These are phyloP conservation scores for Phataginus tricuspis DNA, from an alignment of 2,797 vertebrate genomes.

Conservation along the genomic window DNA sequence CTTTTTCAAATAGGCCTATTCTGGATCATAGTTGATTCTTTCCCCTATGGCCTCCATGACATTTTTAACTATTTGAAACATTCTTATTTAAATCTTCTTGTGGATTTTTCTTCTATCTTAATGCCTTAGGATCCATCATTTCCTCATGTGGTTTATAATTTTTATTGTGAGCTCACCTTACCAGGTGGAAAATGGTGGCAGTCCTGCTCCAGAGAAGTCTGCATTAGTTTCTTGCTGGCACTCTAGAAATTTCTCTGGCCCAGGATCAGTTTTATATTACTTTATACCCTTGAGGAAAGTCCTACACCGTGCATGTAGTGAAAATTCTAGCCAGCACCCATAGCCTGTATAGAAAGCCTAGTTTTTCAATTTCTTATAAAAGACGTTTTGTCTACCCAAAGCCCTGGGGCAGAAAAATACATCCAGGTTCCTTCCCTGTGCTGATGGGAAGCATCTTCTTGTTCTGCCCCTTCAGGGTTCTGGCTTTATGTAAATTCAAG, in stretches of 20 bases:
- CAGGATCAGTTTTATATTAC: slow-evolving; percentile 8
- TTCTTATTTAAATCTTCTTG: background rate
- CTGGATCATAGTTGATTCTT: background rate
- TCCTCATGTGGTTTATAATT: background rate
- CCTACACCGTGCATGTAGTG: background rate
- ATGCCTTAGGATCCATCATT: background rate
- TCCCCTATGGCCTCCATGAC: background rate
- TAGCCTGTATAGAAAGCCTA: background rate
- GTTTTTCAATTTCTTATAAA: slow-evolving; percentile 40
- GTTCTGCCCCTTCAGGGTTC: background rate
- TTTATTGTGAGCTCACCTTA: slow-evolving; percentile 22
- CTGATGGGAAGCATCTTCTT: background rate
- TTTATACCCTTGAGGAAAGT: slow-evolving; percentile 17
- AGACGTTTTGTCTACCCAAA: background rate
- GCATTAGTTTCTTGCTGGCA: background rate
- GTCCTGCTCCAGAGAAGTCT: background rate
- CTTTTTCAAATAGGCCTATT: background rate
- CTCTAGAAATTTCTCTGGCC: slow-evolving; percentile 9
- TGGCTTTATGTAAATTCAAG: slow-evolving; percentile 33
- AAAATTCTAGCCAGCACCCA: slow-evolving; percentile 4
- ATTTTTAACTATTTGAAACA: slow-evolving; percentile 49
- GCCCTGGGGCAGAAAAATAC: slow-evolving; percentile 27
- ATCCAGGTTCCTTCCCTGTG: background rate
- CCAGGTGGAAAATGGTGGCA: background rate
- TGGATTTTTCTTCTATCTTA: background rate